phyloP scores from a whole-genome alignment of 2,888 invertebrate genomes.

The Plemyria rubiginata region DNA sequence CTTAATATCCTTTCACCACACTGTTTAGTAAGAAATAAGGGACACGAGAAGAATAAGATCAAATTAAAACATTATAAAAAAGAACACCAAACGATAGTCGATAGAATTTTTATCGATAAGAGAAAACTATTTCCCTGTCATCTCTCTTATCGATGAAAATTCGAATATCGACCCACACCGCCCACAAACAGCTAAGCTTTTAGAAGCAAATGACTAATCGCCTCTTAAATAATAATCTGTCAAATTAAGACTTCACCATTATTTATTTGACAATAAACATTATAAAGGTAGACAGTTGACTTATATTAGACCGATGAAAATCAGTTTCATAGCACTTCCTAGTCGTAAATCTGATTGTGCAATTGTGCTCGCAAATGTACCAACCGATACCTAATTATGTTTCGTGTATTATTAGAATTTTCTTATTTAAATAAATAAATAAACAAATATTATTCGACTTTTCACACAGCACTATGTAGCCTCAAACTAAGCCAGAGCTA shows the following conservation, averaged over 20 bases:
- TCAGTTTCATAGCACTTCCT: slow-evolving; percentile 61
- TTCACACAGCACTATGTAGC: no score
- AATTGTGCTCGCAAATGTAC: slow-evolving; percentile 25
- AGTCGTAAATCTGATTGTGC: slow-evolving; percentile 56
- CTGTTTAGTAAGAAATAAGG: no score
- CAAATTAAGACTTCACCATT: slow-evolving; percentile 32
- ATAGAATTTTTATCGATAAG: no score
- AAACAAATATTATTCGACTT: no score
- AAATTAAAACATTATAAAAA: no score
- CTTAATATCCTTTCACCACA: no score
- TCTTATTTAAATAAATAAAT: no score
- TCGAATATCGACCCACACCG: neutral
- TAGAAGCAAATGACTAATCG: slow-evolving; percentile 23
- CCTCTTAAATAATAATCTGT: slow-evolving; percentile 35
- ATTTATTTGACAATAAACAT: slow-evolving; percentile 40
- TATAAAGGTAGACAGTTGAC: slow-evolving; percentile 41
- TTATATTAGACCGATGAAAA: slow-evolving; percentile 49
- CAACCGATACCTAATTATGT: slow-evolving; percentile 11
- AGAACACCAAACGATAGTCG: no score
- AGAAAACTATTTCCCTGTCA: no score
- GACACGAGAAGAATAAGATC: no score
- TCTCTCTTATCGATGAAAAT: neutral
- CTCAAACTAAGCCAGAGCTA: no score
- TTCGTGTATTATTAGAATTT: no score
- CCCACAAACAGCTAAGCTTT: slow-evolving; percentile 3